Evolutionary conservation across 1,140 invertebrate genomes (phyloP).

Genomic region (Zaprionus davidi): DNA sequence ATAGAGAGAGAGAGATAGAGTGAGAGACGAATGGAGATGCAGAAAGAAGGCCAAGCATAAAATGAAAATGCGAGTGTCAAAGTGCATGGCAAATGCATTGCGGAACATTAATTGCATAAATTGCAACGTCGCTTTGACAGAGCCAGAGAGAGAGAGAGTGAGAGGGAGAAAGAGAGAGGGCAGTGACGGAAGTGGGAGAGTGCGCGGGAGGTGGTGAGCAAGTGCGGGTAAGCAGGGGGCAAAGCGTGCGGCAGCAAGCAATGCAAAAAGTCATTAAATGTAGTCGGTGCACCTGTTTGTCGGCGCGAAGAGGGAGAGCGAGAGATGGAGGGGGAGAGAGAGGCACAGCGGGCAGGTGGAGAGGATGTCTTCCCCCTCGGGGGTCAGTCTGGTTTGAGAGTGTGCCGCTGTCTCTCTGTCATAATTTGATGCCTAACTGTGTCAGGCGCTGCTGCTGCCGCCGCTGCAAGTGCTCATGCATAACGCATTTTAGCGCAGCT

Average conservation of each 20-base stretch:
- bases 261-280: slow-evolving; percentile 46
- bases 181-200: background rate
- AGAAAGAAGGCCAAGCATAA: slow-evolving; percentile 6
- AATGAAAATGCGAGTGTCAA: slow-evolving; percentile 46
- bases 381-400: background rate
- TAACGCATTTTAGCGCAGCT: slow-evolving; percentile 54
- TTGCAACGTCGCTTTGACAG: slow-evolving; percentile 44
- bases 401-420: slow-evolving; percentile 8
- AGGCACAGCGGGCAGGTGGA: no score
- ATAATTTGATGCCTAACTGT: slow-evolving; percentile 61
- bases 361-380: no score
- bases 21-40: background rate
- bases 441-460: slow-evolving; percentile 33
- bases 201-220: background rate
- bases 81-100: slow-evolving; percentile 55
- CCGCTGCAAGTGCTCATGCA: slow-evolving; percentile 56
- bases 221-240: background rate
- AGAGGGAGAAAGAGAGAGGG: background rate
- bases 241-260: slow-evolving; percentile 5
- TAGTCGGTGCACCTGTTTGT: slow-evolving; percentile 24
- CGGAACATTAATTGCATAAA: slow-evolving; percentile 59
- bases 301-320: background rate
- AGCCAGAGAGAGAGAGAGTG: background rate
- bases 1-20: background rate
- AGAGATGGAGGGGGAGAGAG: background rate